phyloP scores from a whole-genome alignment of 2,797 vertebrate genomes.

The Sebastes diaconus region DNA sequence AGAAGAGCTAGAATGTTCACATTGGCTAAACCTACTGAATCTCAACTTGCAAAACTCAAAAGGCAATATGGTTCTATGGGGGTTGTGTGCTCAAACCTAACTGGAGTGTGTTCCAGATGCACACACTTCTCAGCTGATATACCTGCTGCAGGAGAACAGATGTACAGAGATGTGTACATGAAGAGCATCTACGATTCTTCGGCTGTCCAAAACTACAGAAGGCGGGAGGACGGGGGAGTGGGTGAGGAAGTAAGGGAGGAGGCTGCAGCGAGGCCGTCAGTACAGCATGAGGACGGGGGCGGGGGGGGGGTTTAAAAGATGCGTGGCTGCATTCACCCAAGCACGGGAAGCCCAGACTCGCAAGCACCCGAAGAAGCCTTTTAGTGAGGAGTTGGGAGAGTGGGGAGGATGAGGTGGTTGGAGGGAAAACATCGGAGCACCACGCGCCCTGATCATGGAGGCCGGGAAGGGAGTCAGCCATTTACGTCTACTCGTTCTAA shows the following conservation, averaged over 20 bases:
- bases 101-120: slow-evolving; percentile 7
- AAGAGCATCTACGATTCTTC: slow-evolving; percentile 25
- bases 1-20: slow-evolving; percentile 7
- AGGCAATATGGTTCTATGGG: slow-evolving; percentile 48
- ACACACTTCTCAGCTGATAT: neutral
- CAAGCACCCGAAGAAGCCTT: slow-evolving; percentile 50
- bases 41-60: slow-evolving; percentile 41
- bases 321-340: slow-evolving; percentile 65
- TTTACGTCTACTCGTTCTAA: neutral
- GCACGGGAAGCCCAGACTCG: slow-evolving; percentile 56
- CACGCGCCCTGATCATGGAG: slow-evolving; percentile 52
- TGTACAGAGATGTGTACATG: slow-evolving; percentile 13
- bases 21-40: slow-evolving; percentile 16
- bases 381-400: slow-evolving; percentile 26
- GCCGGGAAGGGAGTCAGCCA: neutral
- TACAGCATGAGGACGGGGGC: neutral
- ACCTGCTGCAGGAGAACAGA: slow-evolving; percentile 34
- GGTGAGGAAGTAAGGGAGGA: slow-evolving; percentile 11
- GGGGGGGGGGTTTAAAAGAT: slow-evolving; percentile 31
- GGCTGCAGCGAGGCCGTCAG: slow-evolving; percentile 55
- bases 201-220: slow-evolving; percentile 48
- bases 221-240: neutral
- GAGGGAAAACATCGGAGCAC: neutral
- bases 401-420: neutral
- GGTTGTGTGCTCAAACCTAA: slow-evolving; percentile 42